Evolutionary conservation across 2,888 invertebrate species (phyloP).

Genomic region (Leucophora obtusa): DNA sequence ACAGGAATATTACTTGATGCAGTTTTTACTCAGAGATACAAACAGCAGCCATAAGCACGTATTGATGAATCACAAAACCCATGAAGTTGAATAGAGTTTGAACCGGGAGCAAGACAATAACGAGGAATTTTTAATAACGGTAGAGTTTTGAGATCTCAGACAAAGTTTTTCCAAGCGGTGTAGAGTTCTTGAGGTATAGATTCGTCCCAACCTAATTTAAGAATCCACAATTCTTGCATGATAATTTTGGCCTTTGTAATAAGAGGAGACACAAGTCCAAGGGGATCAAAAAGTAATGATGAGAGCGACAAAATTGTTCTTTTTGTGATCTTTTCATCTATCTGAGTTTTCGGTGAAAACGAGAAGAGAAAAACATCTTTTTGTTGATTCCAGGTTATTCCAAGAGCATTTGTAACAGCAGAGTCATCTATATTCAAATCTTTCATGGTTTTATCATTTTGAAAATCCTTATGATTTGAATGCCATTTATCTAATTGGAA

Average conservation of each 20-base stretch:
- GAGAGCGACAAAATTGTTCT: too few relatives aligned
- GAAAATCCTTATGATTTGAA: too few relatives aligned
- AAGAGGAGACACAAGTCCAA: constrained; percentile 43
- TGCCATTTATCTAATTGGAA: not conserved
- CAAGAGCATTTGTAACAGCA: constrained; percentile 18
- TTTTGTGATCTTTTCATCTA: constrained; percentile 2
- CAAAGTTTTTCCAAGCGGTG: not conserved
- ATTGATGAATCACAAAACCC: constrained; percentile 51
- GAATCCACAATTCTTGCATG: constrained; percentile 39
- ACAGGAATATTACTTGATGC: not conserved
- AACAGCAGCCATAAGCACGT: constrained; percentile 45
- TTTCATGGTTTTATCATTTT: constrained; percentile 9
- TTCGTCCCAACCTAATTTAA: constrained; percentile 42
- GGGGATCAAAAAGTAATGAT: constrained; percentile 54
- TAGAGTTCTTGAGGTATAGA: constrained; percentile 23
- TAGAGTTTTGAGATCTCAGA: constrained; percentile 19
- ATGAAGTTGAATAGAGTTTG: constrained; percentile 33
- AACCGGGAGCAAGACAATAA: constrained; percentile 5
- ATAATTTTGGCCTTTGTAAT: constrained; percentile 37
- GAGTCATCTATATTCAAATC: constrained; percentile 9
- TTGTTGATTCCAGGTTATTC: constrained; percentile 41
- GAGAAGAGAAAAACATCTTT: constrained; percentile 36
- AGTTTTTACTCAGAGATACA: constrained; percentile 26
- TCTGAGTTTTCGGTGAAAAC: constrained; percentile 17
- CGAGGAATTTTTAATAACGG: constrained; percentile 24